phyloP scores from a whole-genome alignment of 2,888 invertebrate species.

The Eilema griseolum region DNA sequence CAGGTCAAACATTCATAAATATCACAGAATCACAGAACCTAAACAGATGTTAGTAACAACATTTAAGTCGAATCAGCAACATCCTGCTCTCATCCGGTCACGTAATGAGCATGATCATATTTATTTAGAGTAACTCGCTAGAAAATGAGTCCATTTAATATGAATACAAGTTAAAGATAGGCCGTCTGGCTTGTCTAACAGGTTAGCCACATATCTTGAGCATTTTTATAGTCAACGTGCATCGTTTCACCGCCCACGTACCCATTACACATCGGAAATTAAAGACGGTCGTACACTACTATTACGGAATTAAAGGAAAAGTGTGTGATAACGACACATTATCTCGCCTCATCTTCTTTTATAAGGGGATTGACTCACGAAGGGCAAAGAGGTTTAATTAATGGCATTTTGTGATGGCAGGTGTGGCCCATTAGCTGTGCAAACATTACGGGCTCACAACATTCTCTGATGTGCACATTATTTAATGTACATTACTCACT shows the following conservation, averaged over 20 bases:
- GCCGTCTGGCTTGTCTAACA: conserved; percentile 29
- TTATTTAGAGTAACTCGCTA: conserved; percentile 13
- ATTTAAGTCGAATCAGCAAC: conserved; percentile 4
- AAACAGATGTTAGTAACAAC: not conserved
- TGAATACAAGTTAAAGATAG: conserved; percentile 42
- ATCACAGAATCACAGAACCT: not conserved
- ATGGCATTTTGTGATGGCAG: conserved; percentile 63
- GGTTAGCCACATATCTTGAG: conserved; percentile 18
- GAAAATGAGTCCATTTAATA: conserved; percentile 35
- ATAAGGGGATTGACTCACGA: conserved; percentile 34
- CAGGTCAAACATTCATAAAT: not conserved
- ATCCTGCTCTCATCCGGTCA: conserved; percentile 5
- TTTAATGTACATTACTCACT: conserved; percentile 12
- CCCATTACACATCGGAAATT: conserved; percentile 31
- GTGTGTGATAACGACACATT: conserved; percentile 34
- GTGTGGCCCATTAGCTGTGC: conserved; percentile 79
- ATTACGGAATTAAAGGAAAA: conserved; percentile 22
- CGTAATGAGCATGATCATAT: conserved; percentile 9
- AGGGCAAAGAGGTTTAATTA: conserved; percentile 64
- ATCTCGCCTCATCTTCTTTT: conserved; percentile 41
- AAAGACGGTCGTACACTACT: conserved; percentile 25
- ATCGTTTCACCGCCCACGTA: conserved; percentile 5
- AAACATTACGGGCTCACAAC: conserved; percentile 71
- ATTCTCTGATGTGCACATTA: conserved; percentile 41
- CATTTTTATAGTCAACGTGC: conserved; percentile 3